Percentiles rank a stretch among this genome's conserved stretches.
phyloP scores from a whole-genome alignment of 2,113 vertebrate species.

The Lethenteron reissneri region DNA sequence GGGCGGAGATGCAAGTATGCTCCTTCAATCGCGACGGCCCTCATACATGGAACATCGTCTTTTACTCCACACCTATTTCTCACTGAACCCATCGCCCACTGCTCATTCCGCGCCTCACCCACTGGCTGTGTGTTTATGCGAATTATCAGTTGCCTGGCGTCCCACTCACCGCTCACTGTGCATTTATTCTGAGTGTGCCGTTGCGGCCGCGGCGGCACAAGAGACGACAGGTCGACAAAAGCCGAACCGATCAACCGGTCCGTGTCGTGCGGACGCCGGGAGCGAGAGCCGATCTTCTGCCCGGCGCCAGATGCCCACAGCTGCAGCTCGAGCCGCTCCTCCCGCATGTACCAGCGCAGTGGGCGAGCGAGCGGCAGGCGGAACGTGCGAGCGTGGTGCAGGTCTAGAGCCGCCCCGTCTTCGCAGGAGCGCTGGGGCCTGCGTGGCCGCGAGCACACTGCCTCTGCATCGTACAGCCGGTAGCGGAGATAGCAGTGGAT shows the following conservation, averaged over 20 bases:
- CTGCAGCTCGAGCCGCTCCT: slow-evolving; percentile 69
- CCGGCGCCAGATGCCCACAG: slow-evolving; percentile 44
- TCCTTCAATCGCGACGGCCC: no score
- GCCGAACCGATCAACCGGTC: slow-evolving; percentile 70
- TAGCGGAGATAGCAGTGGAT: slow-evolving; percentile 69
- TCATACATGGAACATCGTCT: no score
- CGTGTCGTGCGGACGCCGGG: slow-evolving; percentile 38
- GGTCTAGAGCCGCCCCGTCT: slow-evolving; percentile 25
- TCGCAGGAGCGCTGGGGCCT: slow-evolving; percentile 26
- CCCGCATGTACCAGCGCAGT: slow-evolving; percentile 59
- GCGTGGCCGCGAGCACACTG: slow-evolving; percentile 38
- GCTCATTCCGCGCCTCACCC: no score
- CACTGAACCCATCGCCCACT: no score
- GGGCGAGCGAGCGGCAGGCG: slow-evolving; percentile 33
- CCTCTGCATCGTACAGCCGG: slow-evolving; percentile 41
- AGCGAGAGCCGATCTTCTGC: slow-evolving; percentile 24
- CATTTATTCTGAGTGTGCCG: slow-evolving; percentile 20
- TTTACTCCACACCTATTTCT: no score
- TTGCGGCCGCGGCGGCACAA: slow-evolving; percentile 16
- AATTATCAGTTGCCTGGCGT: no score
- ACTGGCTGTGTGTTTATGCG: no score
- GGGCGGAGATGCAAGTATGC: not conserved
- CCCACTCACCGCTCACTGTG: slow-evolving; percentile 47
- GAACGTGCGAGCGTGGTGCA: slow-evolving; percentile 28
- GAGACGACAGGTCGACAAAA: slow-evolving; percentile 39